A percentile compares a stretch with the other conserved stretches of the same genome.
Conservation (phyloP, 2,113 vertebrate species). For the Sigmodon hispidus region DNA sequence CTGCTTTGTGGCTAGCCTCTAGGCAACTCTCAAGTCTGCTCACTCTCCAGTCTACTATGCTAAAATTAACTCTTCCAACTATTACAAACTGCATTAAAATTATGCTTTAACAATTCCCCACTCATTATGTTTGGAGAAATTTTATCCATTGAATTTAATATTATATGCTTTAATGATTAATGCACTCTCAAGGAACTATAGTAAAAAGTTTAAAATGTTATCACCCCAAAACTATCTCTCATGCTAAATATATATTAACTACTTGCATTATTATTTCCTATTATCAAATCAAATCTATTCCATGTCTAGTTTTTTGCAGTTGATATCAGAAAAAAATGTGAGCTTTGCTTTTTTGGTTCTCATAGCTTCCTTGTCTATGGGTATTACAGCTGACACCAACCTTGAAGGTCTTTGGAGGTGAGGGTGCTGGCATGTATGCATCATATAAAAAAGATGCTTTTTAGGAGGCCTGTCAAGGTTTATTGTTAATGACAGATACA, state of each 20-base stretch:
- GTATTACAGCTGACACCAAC: not conserved
- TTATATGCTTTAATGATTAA: not conserved
- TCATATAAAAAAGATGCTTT: conserved; percentile 19
- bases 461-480: conserved; percentile 23
- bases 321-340: not conserved
- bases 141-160: not conserved
- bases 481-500: conserved; percentile 71
- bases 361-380: not conserved
- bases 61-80: not conserved
- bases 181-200: not conserved
- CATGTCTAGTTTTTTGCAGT: not conserved
- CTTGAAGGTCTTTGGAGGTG: not conserved
- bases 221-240: not conserved
- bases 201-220: not conserved
- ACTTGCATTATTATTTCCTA: conserved; percentile 11
- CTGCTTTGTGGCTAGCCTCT: not conserved
- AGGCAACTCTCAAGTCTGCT: not conserved
- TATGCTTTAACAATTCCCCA: not conserved
- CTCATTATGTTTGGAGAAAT: not conserved
- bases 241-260: not conserved
- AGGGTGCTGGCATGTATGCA: not conserved
- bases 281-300: conserved; percentile 21
- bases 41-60: not conserved
- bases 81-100: not conserved
- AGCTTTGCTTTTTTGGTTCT: not conserved